phyloP scores from a whole-genome alignment of 2,113 vertebrate genomes.

The Cichladusa arquata region DNA sequence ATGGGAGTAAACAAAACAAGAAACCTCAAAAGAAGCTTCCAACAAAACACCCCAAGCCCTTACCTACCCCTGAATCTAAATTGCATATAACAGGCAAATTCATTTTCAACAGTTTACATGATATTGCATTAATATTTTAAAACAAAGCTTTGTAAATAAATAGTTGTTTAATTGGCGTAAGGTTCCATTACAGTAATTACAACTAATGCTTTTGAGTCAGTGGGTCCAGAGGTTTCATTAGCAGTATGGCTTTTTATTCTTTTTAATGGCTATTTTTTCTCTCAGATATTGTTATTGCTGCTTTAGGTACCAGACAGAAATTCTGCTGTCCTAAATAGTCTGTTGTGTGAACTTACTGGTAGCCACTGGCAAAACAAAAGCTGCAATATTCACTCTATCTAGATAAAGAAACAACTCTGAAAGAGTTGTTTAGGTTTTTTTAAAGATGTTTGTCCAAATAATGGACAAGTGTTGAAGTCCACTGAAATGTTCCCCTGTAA shows the following conservation, averaged over 20 bases:
- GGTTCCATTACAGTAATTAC: background rate
- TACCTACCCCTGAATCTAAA: background rate
- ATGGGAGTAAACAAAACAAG: background rate
- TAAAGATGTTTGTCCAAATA: background rate
- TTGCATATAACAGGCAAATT: background rate
- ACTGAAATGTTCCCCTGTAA: background rate
- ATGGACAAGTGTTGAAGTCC: background rate
- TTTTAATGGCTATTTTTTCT: background rate
- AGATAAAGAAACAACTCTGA: background rate
- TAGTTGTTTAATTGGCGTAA: background rate
- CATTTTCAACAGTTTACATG: background rate
- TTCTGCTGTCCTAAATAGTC: background rate
- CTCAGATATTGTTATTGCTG: background rate
- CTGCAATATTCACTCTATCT: fast-evolving
- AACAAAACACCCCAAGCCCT: background rate
- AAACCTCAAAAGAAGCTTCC: background rate
- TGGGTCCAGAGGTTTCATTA: background rate
- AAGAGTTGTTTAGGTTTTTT: background rate
- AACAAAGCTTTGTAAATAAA: background rate
- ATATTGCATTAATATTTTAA: background rate
- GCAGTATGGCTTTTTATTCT: background rate
- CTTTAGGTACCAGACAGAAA: background rate
- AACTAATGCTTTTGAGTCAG: background rate
- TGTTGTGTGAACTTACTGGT: background rate
- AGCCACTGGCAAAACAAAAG: background rate